Conservation (phyloP, 2,888 invertebrate genomes). For the Nomada ruficornis region DNA sequence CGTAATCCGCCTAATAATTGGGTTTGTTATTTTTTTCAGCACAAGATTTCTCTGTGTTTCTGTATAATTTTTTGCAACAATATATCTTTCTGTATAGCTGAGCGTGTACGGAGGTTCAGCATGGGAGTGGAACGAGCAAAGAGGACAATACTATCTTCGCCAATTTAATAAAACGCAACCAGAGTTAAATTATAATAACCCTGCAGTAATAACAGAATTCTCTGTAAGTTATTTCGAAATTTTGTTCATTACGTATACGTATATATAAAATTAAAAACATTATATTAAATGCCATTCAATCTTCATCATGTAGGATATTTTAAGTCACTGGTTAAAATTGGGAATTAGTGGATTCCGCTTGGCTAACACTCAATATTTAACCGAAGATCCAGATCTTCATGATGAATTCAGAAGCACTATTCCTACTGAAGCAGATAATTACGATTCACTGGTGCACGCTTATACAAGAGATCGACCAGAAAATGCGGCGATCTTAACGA, state of each 20-base stretch:
- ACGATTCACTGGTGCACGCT: slow-evolving; percentile 88
- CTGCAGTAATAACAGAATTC: slow-evolving; percentile 88
- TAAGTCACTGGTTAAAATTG: slow-evolving; percentile 89
- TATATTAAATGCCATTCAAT: slow-evolving; percentile 1
- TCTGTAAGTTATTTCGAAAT: slow-evolving; percentile 75
- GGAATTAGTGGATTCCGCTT: slow-evolving; percentile 94
- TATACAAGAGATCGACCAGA: slow-evolving; percentile 88
- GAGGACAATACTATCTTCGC: slow-evolving; percentile 91
- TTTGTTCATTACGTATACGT: background rate
- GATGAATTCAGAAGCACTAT: slow-evolving; percentile 85
- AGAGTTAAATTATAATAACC: slow-evolving; percentile 93
- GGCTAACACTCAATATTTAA: slow-evolving; percentile 88
- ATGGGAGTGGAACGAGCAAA: slow-evolving; percentile 88
- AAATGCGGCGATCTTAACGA: slow-evolving; percentile 86
- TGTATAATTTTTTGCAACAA: background rate
- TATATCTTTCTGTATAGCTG: slow-evolving; percentile 74
- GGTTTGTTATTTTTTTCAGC: slow-evolving; percentile 84
- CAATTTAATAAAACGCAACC: slow-evolving; percentile 89
- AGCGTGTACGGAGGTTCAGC: slow-evolving; percentile 87
- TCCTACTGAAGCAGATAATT: slow-evolving; percentile 83
- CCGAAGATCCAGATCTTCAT: slow-evolving; percentile 86
- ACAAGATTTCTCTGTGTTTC: slow-evolving; percentile 17
- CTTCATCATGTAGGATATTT: slow-evolving; percentile 85
- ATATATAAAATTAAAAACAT: background rate
- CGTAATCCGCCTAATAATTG: slow-evolving; percentile 89